phyloP scores from a whole-genome alignment of 2,888 invertebrate genomes.

The Smittia sp. region DNA sequence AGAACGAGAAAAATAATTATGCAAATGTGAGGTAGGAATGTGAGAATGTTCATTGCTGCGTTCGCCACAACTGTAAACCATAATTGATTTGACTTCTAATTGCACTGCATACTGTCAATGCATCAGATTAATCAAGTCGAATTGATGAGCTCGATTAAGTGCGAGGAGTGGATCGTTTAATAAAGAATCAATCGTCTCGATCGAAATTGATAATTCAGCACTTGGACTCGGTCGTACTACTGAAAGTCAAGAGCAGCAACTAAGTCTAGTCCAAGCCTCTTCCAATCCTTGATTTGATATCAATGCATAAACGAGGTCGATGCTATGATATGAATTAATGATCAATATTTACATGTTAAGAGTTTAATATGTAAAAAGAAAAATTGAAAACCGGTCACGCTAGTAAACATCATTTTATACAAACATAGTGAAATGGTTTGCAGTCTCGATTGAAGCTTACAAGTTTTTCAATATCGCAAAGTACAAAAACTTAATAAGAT shows the following conservation, averaged over 20 bases:
- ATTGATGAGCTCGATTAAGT: constrained; percentile 2
- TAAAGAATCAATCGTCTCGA: neutral
- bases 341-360: constrained; percentile 20
- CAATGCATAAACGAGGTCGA: neutral
- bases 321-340: constrained; percentile 3
- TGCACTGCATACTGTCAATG: neutral
- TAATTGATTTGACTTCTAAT: neutral
- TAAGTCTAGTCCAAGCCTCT: too few species aligned
- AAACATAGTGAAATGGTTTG: neutral
- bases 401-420: neutral
- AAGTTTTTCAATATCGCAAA: constrained; percentile 33
- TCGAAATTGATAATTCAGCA: too few species aligned
- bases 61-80: neutral
- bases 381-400: neutral
- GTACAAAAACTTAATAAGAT: constrained; percentile 35
- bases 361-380: neutral
- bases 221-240: too few species aligned
- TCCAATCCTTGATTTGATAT: too few species aligned
- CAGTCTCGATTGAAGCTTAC: neutral
- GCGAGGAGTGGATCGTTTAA: neutral
- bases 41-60: neutral
- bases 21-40: neutral
- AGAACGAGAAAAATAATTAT: constrained; percentile 8
- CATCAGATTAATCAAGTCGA: neutral
- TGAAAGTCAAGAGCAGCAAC: too few species aligned